A percentile compares a stretch with the other conserved stretches of the same genome.
These are phyloP conservation scores for Varecia variegata DNA, from an alignment of 2,797 vertebrate genomes.

Conservation along the genomic window DNA sequence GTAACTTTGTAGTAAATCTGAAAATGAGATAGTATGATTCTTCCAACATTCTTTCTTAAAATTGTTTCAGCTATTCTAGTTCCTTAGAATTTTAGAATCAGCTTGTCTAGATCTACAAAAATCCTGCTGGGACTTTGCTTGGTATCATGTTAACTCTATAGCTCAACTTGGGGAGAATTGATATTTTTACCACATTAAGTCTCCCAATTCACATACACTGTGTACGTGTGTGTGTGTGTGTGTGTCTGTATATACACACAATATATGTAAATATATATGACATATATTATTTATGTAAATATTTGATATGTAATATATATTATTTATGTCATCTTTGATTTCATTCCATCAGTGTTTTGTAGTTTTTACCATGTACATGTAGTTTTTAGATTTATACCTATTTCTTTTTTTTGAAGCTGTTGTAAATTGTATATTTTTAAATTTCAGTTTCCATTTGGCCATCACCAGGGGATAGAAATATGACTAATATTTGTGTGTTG, in stretches of 20 bases:
- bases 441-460: not conserved
- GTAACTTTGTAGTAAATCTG: not conserved
- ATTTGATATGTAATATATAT: not conserved
- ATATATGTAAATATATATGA: not conserved
- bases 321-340: conserved; percentile 8
- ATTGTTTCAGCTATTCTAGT: not conserved
- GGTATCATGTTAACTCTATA: not conserved
- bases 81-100: not conserved
- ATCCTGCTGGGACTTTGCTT: not conserved
- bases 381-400: not conserved
- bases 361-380: not conserved
- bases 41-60: not conserved
- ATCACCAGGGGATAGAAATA: no score
- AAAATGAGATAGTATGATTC: not conserved
- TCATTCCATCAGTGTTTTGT: not conserved
- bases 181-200: not conserved
- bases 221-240: no score
- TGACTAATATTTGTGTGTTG: not conserved
- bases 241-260: no score
- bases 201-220: not conserved
- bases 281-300: not conserved
- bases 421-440: not conserved
- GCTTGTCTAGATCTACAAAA: not conserved
- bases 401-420: not conserved
- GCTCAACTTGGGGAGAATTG: not conserved